Evolutionary conservation across 2,888 invertebrate genomes (phyloP), one percentile per base, ranked within the genome.

Genomic region (Salticus scenicus): DNA sequence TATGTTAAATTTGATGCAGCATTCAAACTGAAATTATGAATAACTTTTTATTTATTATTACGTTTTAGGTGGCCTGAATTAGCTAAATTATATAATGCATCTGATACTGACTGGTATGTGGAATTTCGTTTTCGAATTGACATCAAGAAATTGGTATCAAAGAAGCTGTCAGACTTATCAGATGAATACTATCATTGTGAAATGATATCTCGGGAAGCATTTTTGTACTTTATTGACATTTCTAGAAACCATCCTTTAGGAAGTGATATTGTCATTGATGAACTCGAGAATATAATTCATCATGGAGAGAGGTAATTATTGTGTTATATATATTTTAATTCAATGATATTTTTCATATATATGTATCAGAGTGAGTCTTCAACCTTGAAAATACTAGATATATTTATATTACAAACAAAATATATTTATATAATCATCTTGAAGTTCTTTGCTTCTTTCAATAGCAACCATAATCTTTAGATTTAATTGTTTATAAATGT

Each of bases 161-260:
- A 28, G 1, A 33, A 69, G 17, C 57, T 88, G 31, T n/a, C 27
- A n/a, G 64, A 72, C 27, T 63, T 88, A 72, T 67, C 71, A 2
- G 72, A 47, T 24, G 69, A 51, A 12, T 79, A 73, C 20, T 87
- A 88, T 69, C 63, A 69, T 12, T 70, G 70, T 17, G 87, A 86
- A 12, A 81, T 86, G 28, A 57, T 88, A 1, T 87, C 87, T 12
- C 67, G 78, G 67, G 87, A 85, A 33, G 64, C 85, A 0, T 88
- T 88, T 70, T 42, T 66, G n/a, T 24, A 64, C 2, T 82, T 86
- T 63, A n/a, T 27, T 47, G 30, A 41, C 27, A n/a, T 57, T 8
- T 57, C n/a, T 41, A 30, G 8, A 31, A 37, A 66, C n/a, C 72
- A 79, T 57, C 41, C 67, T 1, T 72, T 37, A 14, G 69, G 47